Percentiles rank a stretch among this genome's conserved stretches.
Conservation (phyloP, 1,140 invertebrate species). For the Bombyx mandarina region DNA sequence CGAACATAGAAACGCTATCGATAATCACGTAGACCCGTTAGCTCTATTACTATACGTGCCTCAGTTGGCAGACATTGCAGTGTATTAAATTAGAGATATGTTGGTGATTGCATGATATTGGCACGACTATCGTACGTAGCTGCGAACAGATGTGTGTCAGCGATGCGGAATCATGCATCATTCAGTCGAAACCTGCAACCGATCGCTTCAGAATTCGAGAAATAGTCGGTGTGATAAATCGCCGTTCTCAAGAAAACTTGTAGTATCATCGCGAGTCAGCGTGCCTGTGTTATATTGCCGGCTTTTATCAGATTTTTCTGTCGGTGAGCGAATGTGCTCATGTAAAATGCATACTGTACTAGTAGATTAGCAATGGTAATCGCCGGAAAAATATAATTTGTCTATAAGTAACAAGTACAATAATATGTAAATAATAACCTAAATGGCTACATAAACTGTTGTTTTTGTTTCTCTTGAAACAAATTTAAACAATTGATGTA, state of each 20-base stretch:
- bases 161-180: constrained; percentile 26
- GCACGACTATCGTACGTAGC: constrained; percentile 15
- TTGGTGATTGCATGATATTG: constrained; percentile 12
- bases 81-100: constrained; percentile 23
- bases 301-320: constrained; percentile 32
- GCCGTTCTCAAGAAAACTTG: constrained; percentile 33
- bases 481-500: no score
- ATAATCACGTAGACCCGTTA: constrained; percentile 13
- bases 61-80: constrained; percentile 20
- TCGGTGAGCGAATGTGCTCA: constrained; percentile 19
- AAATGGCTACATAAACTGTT: no score
- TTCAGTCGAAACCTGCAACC: constrained; percentile 30
- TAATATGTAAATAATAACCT: no score
- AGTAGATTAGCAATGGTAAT: neutral
- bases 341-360: constrained; percentile 8
- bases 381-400: no score
- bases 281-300: constrained; percentile 17
- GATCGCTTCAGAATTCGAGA: constrained; percentile 29
- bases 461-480: no score
- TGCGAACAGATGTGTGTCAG: constrained; percentile 13
- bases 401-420: no score
- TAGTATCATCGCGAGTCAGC: constrained; percentile 31
- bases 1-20: constrained; percentile 9
- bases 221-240: constrained; percentile 37
- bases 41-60: constrained; percentile 9